These are phyloP conservation scores for Dichetophora obliterata DNA, from an alignment of 2,888 invertebrate genomes.

Conservation along the genomic window DNA sequence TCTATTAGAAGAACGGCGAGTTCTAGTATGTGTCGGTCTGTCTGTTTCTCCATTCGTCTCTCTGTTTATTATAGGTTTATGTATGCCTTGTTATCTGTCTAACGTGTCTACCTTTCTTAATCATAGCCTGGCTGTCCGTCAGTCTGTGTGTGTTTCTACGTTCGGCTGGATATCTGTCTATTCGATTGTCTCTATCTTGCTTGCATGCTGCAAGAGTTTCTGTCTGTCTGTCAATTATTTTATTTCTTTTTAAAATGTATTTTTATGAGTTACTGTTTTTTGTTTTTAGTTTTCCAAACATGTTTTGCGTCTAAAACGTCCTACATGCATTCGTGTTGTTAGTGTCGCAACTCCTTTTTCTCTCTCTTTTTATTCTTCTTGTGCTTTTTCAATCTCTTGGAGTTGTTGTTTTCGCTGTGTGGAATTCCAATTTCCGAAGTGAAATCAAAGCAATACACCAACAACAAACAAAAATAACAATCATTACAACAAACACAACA, in stretches of 20 bases:
- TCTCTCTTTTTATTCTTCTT: neutral
- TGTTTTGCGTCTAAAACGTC: constrained; percentile 29
- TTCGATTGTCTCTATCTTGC: constrained; percentile 17
- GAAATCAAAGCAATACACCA: constrained; percentile 33
- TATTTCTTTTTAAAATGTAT: constrained; percentile 5
- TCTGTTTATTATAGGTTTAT: constrained; percentile 24
- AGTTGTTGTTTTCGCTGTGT: neutral
- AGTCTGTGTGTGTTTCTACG: too few species aligned
- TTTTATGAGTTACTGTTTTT: constrained; percentile 34
- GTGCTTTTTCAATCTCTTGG: too few species aligned
- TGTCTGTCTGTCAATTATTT: constrained; percentile 40
- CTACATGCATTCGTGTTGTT: constrained; percentile 18
- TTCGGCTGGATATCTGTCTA: constrained; percentile 22
- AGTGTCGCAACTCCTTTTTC: neutral
- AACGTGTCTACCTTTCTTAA: constrained; percentile 33
- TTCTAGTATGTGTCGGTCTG: neutral
- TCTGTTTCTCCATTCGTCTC: constrained; percentile 8
- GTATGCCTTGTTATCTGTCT: constrained; percentile 26
- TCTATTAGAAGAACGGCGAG: neutral
- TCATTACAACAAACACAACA: constrained; percentile 7
- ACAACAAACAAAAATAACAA: constrained; percentile 5
- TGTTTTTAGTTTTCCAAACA: constrained; percentile 26
- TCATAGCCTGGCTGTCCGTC: neutral
- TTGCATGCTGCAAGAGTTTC: constrained; percentile 29
- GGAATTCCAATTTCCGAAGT: constrained; percentile 35